Conservation (phyloP, 1,140 invertebrate species). For the Solen grandis region DNA sequence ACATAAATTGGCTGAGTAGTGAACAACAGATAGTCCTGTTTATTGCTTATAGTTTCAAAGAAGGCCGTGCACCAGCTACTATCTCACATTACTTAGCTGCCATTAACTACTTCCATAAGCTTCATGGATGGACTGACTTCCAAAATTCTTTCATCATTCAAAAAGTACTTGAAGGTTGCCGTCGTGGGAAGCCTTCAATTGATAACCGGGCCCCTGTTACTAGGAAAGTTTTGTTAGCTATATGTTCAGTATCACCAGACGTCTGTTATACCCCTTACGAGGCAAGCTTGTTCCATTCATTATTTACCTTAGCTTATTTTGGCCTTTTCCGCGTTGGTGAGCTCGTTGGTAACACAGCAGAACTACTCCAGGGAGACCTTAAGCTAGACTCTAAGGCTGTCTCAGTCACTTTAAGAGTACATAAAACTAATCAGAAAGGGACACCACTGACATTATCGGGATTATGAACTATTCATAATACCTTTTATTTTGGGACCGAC, state of each 20-base stretch:
- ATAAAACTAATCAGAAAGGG: too few species aligned
- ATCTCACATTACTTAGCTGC: constrained; percentile 28
- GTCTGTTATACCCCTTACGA: constrained; percentile 2
- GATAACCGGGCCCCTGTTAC: constrained; percentile 5
- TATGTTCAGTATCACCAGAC: background rate
- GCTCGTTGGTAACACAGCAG: background rate
- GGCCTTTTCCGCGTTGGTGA: constrained; percentile 32
- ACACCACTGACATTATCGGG: too few species aligned
- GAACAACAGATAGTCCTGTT: constrained; percentile 7
- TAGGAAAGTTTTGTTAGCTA: background rate
- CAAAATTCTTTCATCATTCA: background rate
- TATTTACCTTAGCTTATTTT: constrained; percentile 44
- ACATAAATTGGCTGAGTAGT: background rate
- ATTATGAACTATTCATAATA: too few species aligned
- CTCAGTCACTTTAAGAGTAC: too few species aligned
- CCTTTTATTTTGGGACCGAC: too few species aligned
- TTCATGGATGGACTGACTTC: constrained; percentile 1
- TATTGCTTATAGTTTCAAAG: constrained; percentile 32
- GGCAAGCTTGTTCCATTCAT: constrained; percentile 4
- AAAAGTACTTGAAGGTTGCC: constrained; percentile 38
- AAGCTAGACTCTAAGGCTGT: too few species aligned
- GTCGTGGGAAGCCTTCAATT: background rate
- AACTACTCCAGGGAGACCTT: too few species aligned
- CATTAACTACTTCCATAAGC: constrained; percentile 24
- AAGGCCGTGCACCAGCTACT: background rate